Conservation (phyloP, 2,888 invertebrate species). For the Apeira syringaria region DNA sequence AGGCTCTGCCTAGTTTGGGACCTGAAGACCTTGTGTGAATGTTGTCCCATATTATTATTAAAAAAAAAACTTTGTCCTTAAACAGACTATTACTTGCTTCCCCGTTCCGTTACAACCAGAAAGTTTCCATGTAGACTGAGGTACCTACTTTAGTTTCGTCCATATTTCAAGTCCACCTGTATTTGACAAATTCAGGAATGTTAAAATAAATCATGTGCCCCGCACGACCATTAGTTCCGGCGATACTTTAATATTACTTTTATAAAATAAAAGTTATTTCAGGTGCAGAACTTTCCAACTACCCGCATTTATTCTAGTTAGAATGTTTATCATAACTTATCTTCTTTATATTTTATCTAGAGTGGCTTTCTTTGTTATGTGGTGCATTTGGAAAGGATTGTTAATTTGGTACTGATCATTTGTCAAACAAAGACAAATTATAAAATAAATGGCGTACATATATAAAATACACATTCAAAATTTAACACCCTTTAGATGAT, state of each 20-base stretch:
- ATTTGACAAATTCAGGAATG: constrained; percentile 33
- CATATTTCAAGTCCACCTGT: constrained; percentile 34
- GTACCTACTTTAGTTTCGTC: constrained; percentile 25
- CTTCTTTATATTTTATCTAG: neutral
- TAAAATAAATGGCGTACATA: too few species aligned
- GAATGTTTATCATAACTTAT: neutral
- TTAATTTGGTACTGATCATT: too few species aligned
- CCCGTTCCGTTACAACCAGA: constrained; percentile 16
- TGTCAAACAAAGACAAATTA: too few species aligned
- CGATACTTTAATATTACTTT: constrained; percentile 25
- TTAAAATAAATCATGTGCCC: constrained; percentile 31
- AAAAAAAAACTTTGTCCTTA: constrained; percentile 8
- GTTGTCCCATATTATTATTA: too few species aligned
- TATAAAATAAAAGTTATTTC: constrained; percentile 24
- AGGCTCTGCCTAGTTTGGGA: too few species aligned
- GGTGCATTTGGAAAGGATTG: too few species aligned
- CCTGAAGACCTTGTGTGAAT: too few species aligned
- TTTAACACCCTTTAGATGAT: too few species aligned
- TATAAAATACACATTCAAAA: too few species aligned
- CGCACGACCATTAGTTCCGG: constrained; percentile 26
- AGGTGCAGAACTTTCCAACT: constrained; percentile 14
- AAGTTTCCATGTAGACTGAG: constrained; percentile 14
- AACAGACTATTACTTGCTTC: constrained; percentile 9
- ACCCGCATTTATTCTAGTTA: constrained; percentile 16
- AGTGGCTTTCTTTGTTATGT: neutral